Percentiles rank a stretch among this genome's conserved stretches.
phyloP scores from a whole-genome alignment of 2,888 invertebrate genomes.

The Pseudococcus jackbeardsleyi region DNA sequence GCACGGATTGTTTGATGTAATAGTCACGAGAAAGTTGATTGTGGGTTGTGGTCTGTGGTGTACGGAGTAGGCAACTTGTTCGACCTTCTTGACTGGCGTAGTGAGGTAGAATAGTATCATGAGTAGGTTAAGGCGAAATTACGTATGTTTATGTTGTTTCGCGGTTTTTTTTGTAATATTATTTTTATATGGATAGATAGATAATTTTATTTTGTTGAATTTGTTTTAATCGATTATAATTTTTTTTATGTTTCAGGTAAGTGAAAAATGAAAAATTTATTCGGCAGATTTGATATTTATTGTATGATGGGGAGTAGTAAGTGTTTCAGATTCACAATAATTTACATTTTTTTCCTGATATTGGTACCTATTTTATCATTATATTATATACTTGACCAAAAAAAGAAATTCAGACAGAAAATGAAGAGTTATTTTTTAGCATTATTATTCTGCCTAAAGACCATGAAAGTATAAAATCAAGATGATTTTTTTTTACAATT shows the following conservation, averaged over 20 bases:
- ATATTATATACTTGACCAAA: too few species aligned
- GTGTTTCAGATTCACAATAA: neutral
- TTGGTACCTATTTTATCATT: neutral
- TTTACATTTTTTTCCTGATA: neutral
- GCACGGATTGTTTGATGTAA: neutral
- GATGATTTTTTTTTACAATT: too few species aligned
- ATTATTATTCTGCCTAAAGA: too few species aligned
- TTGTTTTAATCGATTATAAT: neutral
- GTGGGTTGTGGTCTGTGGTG: neutral
- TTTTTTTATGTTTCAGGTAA: slow-evolving; percentile 18
- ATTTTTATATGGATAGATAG: neutral
- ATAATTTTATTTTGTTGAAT: neutral
- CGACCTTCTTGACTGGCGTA: neutral
- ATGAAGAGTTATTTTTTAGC: too few species aligned
- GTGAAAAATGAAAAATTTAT: neutral
- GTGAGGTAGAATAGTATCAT: neutral
- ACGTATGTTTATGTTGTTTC: neutral
- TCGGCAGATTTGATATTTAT: neutral
- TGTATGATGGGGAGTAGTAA: neutral
- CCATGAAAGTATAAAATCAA: too few species aligned
- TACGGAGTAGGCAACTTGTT: neutral
- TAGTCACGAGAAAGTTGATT: neutral
- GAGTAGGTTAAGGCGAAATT: neutral
- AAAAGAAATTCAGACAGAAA: too few species aligned
- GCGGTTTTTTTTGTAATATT: too few species aligned